Conservation (phyloP, 2,113 vertebrate genomes). For the Meles meles region DNA sequence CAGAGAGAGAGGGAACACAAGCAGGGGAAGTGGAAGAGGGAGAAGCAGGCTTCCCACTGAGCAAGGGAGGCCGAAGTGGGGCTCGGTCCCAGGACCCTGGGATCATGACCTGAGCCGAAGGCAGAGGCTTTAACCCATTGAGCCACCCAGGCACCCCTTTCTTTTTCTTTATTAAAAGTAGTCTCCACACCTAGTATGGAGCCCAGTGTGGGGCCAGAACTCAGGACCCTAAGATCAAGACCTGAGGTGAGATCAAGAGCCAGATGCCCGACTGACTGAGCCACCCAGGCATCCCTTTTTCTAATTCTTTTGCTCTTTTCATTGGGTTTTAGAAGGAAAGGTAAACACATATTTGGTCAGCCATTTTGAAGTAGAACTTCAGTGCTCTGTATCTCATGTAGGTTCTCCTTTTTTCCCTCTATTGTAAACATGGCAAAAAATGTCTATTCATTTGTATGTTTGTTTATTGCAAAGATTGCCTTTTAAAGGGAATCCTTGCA, state of each 20-base stretch:
- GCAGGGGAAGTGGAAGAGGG: too few species aligned
- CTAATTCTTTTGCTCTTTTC: conserved; percentile 20
- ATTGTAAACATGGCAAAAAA: neutral
- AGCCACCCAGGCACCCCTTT: too few species aligned
- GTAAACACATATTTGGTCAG: neutral
- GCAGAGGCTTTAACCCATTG: too few species aligned
- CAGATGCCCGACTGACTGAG: neutral
- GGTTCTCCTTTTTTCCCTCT: neutral
- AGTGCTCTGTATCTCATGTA: neutral
- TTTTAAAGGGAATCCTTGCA: neutral
- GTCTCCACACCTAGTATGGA: neutral
- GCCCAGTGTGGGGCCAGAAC: neutral
- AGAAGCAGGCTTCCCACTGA: too few species aligned
- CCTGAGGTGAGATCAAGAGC: neutral
- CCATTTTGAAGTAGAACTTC: conserved; percentile 33
- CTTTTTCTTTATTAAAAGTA: neutral
- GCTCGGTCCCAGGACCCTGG: too few species aligned
- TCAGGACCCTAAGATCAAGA: neutral
- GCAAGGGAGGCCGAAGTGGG: too few species aligned
- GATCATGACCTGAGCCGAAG: too few species aligned
- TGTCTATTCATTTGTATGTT: neutral
- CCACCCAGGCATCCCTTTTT: neutral
- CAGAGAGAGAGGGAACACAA: too few species aligned
- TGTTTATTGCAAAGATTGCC: neutral
- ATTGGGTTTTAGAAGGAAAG: neutral